A percentile compares a stretch with the other conserved stretches of the same genome.
These are phyloP conservation scores for Oscarella lobularis DNA, from an alignment of 37 sponge, comb jelly and placozoan species.

Conservation along the genomic window DNA sequence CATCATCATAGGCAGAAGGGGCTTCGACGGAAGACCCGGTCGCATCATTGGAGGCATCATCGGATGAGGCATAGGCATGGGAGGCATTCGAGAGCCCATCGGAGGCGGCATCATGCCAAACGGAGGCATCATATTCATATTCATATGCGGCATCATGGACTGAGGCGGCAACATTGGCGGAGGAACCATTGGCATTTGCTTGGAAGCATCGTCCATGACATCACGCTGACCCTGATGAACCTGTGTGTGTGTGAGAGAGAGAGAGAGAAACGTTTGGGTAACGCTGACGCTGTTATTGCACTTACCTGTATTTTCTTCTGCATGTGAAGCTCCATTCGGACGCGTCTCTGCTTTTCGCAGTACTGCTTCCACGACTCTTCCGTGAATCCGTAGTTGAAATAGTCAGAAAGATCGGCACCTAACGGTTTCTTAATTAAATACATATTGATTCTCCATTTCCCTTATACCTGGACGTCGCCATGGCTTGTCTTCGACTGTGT, in stretches of 20 bases:
- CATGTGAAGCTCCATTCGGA: conserved; percentile 3
- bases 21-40: too few species aligned
- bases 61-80: too few species aligned
- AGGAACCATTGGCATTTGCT: background rate
- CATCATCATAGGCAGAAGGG: too few species aligned
- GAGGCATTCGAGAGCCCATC: too few species aligned
- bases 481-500: conserved; percentile 71
- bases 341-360: conserved; percentile 77
- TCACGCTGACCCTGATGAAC: too few species aligned
- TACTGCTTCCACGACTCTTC: conserved; percentile 95
- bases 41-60: too few species aligned
- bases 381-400: conserved; percentile 97
- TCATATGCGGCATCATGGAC: background rate
- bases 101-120: background rate
- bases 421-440: conserved; percentile 3
- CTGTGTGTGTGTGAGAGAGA: too few species aligned
- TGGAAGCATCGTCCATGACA: too few species aligned
- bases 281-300: too few species aligned
- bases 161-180: background rate
- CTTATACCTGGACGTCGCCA: conserved; percentile 81
- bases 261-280: too few species aligned
- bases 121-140: background rate
- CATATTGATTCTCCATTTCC: too few species aligned
- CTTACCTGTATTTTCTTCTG: background rate
- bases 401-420: conserved; percentile 98